Conservation (phyloP, 2,113 vertebrate genomes). For the Artemisiospiza belli region DNA sequence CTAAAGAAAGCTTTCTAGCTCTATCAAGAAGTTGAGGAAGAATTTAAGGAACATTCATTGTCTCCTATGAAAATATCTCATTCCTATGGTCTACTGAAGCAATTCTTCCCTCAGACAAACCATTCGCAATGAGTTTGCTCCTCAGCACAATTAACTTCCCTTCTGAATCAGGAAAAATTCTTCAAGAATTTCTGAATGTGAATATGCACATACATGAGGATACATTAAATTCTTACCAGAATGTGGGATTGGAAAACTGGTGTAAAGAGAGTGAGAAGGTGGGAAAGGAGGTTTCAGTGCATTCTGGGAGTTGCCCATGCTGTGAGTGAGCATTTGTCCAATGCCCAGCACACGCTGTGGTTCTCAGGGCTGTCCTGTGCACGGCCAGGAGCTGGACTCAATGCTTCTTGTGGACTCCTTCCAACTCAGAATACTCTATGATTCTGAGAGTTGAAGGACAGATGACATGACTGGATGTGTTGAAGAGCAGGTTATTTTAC, state of each 20-base stretch:
- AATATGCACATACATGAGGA: neutral
- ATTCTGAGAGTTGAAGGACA: neutral
- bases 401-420: neutral
- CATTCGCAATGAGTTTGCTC: neutral
- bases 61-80: neutral
- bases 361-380: neutral
- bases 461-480: accelerated
- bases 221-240: neutral
- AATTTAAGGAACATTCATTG: neutral
- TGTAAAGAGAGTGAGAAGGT: neutral
- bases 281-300: neutral
- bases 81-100: neutral
- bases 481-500: accelerated
- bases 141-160: neutral
- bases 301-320: accelerated
- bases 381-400: accelerated
- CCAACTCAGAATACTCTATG: neutral
- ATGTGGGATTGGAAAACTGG: neutral
- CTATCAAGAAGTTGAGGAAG: neutral
- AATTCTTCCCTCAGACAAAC: neutral
- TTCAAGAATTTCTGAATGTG: neutral
- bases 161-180: neutral
- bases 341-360: too few relatives aligned
- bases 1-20: neutral
- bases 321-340: neutral